These are phyloP conservation scores for Mesaphorura yosii DNA, from an alignment of 1,140 invertebrate species.

Conservation along the genomic window DNA sequence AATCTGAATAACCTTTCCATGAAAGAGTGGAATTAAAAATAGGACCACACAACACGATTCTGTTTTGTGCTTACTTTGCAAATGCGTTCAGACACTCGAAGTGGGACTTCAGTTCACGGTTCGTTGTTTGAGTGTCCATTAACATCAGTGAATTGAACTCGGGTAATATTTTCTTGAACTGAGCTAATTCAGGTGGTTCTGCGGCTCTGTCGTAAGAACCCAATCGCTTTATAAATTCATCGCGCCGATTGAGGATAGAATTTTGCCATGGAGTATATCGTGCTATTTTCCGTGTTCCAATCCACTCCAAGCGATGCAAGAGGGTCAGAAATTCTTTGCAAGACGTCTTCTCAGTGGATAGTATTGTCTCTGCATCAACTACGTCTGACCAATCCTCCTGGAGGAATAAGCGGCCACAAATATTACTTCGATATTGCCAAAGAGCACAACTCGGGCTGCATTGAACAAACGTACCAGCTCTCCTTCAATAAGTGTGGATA, in stretches of 20 bases:
- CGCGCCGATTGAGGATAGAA: slow-evolving; percentile 4
- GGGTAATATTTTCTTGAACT: too few relatives aligned
- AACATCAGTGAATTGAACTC: too few relatives aligned
- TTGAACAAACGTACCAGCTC: slow-evolving; percentile 37
- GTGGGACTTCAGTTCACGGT: too few relatives aligned
- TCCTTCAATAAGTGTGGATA: slow-evolving; percentile 43
- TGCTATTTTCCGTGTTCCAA: not conserved
- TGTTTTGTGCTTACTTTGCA: too few relatives aligned
- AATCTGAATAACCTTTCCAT: slow-evolving; percentile 37
- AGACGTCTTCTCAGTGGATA: not conserved
- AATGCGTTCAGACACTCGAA: too few relatives aligned
- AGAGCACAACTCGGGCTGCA: too few relatives aligned
- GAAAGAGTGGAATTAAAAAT: too few relatives aligned
- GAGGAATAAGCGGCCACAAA: not conserved
- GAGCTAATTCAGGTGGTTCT: slow-evolving; percentile 36
- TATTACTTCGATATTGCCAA: too few relatives aligned
- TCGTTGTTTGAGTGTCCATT: too few relatives aligned
- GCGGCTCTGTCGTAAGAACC: slow-evolving; percentile 46
- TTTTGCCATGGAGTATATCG: not conserved
- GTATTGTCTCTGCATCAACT: slow-evolving; percentile 20
- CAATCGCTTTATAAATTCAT: slow-evolving; percentile 37
- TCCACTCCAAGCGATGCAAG: slow-evolving; percentile 12
- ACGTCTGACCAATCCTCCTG: slow-evolving; percentile 24
- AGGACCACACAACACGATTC: too few relatives aligned
- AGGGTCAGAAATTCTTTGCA: not conserved